Percentiles rank a stretch among this genome's conserved stretches.
Conservation (phyloP, 2,113 vertebrate species). For the Lonchura striata region DNA sequence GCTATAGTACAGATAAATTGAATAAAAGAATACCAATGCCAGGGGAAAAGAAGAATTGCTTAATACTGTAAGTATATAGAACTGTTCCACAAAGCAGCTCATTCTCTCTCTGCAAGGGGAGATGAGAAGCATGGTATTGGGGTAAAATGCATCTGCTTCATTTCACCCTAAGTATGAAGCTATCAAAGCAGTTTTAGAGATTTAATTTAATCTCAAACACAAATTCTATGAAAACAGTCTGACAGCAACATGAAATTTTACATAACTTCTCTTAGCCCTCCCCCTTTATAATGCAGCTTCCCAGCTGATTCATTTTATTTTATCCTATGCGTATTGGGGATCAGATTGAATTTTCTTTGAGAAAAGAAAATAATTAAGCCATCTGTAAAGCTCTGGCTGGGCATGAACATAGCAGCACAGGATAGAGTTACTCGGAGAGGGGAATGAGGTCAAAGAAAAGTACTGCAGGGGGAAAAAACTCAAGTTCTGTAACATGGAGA, state of each 20-base stretch:
- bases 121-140: slow-evolving; percentile 52
- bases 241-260: slow-evolving; percentile 70
- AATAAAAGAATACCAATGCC: slow-evolving; percentile 71
- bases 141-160: slow-evolving; percentile 71
- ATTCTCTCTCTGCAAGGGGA: slow-evolving; percentile 59
- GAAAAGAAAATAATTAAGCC: slow-evolving; percentile 74
- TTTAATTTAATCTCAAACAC: slow-evolving; percentile 65
- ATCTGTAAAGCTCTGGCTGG: slow-evolving; percentile 63
- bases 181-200: slow-evolving; percentile 60
- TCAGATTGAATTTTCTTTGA: slow-evolving; percentile 54
- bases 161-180: slow-evolving; percentile 71
- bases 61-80: slow-evolving; percentile 69
- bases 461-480: slow-evolving; percentile 19
- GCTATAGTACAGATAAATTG: slow-evolving; percentile 70
- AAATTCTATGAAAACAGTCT: slow-evolving; percentile 61
- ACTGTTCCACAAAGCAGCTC: slow-evolving; percentile 62
- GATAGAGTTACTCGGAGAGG: slow-evolving; percentile 58
- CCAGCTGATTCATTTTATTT: slow-evolving; percentile 70
- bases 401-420: slow-evolving; percentile 44
- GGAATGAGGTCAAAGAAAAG: slow-evolving; percentile 55
- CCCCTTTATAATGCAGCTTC: slow-evolving; percentile 54
- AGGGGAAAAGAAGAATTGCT: slow-evolving; percentile 65
- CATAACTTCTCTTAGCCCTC: slow-evolving; percentile 60
- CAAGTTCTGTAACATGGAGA: slow-evolving; percentile 29
- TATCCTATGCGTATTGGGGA: slow-evolving; percentile 48